These are phyloP conservation scores for Mizuhopecten yessoensis DNA, from an alignment of 1,140 invertebrate species.

Conservation along the genomic window DNA sequence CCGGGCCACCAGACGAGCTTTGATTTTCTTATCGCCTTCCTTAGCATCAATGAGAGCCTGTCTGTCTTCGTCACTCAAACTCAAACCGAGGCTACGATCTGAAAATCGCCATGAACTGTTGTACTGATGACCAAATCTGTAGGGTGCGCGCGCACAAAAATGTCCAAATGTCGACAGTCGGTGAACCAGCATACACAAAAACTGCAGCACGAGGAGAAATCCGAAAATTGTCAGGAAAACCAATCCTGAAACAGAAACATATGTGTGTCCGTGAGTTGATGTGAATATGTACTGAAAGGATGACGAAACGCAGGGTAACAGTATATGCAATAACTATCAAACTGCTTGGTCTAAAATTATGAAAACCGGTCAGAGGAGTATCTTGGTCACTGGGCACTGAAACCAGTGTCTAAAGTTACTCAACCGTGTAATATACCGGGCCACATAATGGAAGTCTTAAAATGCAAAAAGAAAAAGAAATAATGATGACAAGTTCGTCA, in stretches of 20 bases:
- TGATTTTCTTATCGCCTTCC: background rate
- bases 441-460: too few species aligned
- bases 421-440: too few species aligned
- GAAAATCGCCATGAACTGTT: slow-evolving; percentile 44
- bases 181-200: slow-evolving; percentile 84
- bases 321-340: too few species aligned
- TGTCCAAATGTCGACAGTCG: slow-evolving; percentile 97
- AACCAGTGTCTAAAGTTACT: too few species aligned
- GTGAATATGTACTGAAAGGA: too few species aligned
- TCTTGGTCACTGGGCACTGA: too few species aligned
- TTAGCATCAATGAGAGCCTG: background rate
- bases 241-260: slow-evolving; percentile 78
- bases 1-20: background rate
- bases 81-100: background rate
- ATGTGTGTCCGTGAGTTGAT: too few species aligned
- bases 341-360: too few species aligned
- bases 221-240: slow-evolving; percentile 84
- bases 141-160: slow-evolving; percentile 87
- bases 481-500: too few species aligned
- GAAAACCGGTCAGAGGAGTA: too few species aligned
- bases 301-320: too few species aligned
- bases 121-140: slow-evolving; percentile 67
- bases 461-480: too few species aligned
- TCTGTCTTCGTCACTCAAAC: background rate
- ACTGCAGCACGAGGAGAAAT: slow-evolving; percentile 83